Conservation (phyloP, 2,888 invertebrate species). For the Scaptomyza parva region DNA sequence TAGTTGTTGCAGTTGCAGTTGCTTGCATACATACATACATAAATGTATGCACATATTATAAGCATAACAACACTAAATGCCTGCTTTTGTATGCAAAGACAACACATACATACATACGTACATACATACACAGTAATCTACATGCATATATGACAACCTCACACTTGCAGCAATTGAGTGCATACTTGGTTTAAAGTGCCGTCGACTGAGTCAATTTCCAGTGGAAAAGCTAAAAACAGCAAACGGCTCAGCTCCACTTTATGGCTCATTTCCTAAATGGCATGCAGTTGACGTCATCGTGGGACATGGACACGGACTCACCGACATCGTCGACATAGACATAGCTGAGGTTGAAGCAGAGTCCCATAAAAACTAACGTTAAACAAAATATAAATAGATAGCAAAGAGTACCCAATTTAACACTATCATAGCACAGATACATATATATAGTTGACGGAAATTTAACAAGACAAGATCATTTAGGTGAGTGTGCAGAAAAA, state of each 20-base stretch:
- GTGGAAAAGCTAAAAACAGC: slow-evolving; percentile 45
- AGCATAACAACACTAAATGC: slow-evolving; percentile 79
- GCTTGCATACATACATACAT: neutral
- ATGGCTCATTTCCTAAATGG: slow-evolving; percentile 82
- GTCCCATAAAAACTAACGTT: slow-evolving; percentile 53
- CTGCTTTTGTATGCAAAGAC: slow-evolving; percentile 76
- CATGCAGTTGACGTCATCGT: slow-evolving; percentile 58
- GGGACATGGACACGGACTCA: neutral
- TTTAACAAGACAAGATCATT: neutral
- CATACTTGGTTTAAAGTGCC: slow-evolving; percentile 75
- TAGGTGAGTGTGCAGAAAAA: neutral
- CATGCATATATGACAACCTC: slow-evolving; percentile 15
- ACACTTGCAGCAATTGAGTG: slow-evolving; percentile 70
- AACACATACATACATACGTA: slow-evolving; percentile 30
- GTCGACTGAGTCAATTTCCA: slow-evolving; percentile 74
- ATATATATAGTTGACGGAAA: neutral
- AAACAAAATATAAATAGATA: neutral
- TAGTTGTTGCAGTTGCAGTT: slow-evolving; percentile 16
- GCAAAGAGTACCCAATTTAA: slow-evolving; percentile 14
- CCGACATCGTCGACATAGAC: neutral
- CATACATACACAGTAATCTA: too few relatives aligned
- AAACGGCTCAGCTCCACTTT: slow-evolving; percentile 57
- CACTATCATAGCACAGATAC: slow-evolving; percentile 1
- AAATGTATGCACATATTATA: slow-evolving; percentile 62
- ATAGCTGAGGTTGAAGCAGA: slow-evolving; percentile 29